Evolutionary conservation across 1,140 invertebrate species (phyloP).

Genomic region (Calliphora vicina): DNA sequence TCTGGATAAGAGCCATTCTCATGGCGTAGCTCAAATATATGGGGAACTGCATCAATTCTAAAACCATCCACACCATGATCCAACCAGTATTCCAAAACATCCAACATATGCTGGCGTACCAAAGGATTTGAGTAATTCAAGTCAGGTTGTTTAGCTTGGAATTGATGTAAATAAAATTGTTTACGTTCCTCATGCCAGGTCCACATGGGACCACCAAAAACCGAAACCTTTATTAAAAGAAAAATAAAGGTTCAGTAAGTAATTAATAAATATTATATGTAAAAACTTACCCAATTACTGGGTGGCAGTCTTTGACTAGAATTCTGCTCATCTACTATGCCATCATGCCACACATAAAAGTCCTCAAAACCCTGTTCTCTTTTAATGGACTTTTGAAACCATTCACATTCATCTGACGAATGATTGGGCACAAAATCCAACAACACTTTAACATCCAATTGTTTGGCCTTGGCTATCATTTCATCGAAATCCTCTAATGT

Average conservation of each 20-base stretch:
- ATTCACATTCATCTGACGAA: slow-evolving; percentile 73
- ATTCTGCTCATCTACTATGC: slow-evolving; percentile 54
- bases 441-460: slow-evolving; percentile 63
- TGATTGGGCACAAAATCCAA: slow-evolving; percentile 73
- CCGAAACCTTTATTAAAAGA: slow-evolving; percentile 60
- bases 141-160: slow-evolving; percentile 71
- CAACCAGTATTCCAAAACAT: slow-evolving; percentile 77
- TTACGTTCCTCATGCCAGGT: slow-evolving; percentile 67
- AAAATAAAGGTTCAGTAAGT: slow-evolving; percentile 2
- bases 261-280: background rate
- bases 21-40: slow-evolving; percentile 70
- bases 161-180: slow-evolving; percentile 76
- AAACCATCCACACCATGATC: slow-evolving; percentile 80
- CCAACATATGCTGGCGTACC: slow-evolving; percentile 71
- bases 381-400: slow-evolving; percentile 73
- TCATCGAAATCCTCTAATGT: slow-evolving; percentile 76
- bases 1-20: slow-evolving; percentile 66
- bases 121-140: slow-evolving; percentile 72
- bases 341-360: slow-evolving; percentile 76
- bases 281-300: slow-evolving; percentile 72
- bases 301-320: slow-evolving; percentile 63
- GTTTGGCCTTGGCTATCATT: slow-evolving; percentile 70
- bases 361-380: slow-evolving; percentile 69
- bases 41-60: slow-evolving; percentile 71
- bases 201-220: slow-evolving; percentile 72